phyloP scores from a whole-genome alignment of 2,797 vertebrate species.

The Eulemur albifrons region DNA sequence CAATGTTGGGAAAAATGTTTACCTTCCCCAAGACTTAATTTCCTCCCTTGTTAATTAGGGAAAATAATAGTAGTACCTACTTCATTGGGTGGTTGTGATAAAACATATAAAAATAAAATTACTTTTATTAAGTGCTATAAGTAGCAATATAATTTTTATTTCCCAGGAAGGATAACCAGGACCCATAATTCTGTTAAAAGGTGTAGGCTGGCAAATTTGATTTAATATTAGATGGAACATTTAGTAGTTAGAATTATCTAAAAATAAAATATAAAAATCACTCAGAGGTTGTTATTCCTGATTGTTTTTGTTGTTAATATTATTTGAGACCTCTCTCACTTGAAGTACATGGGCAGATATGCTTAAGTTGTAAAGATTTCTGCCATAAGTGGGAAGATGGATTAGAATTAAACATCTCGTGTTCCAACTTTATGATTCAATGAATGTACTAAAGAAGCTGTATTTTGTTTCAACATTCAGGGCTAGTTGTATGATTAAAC shows the following conservation, averaged over 20 bases:
- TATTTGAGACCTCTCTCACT: neutral
- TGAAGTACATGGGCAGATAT: neutral
- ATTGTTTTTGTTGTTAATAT: neutral
- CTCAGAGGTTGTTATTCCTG: neutral
- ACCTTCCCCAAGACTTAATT: neutral
- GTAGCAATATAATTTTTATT: neutral
- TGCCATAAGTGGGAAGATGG: neutral
- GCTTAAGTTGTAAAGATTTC: neutral
- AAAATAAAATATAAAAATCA: neutral
- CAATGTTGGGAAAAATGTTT: neutral
- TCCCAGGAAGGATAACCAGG: neutral
- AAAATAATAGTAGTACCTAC: neutral
- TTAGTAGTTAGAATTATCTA: neutral
- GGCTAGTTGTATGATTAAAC: neutral
- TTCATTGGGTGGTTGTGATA: neutral
- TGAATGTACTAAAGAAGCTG: neutral
- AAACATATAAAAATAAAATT: neutral
- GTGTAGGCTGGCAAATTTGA: neutral
- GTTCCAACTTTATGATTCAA: neutral
- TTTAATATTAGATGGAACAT: neutral
- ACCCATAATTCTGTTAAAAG: neutral
- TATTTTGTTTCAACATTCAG: neutral
- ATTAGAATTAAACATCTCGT: neutral
- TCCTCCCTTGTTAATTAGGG: neutral
- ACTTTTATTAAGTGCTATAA: constrained; percentile 6